These are phyloP conservation scores for Parotia lawesii DNA, from an alignment of 2,113 vertebrate genomes.

Conservation along the genomic window DNA sequence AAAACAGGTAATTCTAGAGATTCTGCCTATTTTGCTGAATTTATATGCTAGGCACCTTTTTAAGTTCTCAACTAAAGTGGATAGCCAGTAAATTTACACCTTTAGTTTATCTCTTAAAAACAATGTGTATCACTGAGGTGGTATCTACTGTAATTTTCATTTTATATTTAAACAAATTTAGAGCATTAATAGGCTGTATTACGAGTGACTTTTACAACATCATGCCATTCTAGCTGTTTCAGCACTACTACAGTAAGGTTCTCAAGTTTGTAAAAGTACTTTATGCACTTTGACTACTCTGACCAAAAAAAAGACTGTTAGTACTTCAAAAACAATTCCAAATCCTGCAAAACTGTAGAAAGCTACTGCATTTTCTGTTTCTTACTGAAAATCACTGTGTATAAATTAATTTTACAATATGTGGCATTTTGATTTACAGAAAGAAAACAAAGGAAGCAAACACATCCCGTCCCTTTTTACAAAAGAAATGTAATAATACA, in stretches of 20 bases:
- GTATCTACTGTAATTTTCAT: not conserved
- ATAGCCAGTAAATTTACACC: not conserved
- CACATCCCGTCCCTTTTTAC: not conserved
- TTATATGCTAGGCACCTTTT: not conserved
- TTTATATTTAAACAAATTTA: not conserved
- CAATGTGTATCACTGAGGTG: not conserved
- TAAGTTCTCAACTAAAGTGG: not conserved
- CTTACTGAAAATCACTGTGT: not conserved
- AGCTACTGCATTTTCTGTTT: not conserved
- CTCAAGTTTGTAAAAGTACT: not conserved
- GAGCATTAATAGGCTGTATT: not conserved
- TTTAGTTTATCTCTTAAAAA: not conserved
- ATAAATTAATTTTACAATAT: not conserved
- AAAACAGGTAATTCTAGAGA: not conserved
- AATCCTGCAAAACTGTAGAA: not conserved
- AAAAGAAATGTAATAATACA: constrained; percentile 26
- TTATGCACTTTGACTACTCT: not conserved
- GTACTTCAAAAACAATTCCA: not conserved
- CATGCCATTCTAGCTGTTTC: not conserved
- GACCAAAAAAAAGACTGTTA: not conserved
- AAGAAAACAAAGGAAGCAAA: not conserved
- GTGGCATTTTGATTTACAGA: not conserved
- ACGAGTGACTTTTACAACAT: not conserved
- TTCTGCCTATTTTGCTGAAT: not conserved
- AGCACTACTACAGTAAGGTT: not conserved